Base-by-base conservation (phyloP, 2,113 vertebrate genomes). In the Psittacula cyanocephala region DNA sequence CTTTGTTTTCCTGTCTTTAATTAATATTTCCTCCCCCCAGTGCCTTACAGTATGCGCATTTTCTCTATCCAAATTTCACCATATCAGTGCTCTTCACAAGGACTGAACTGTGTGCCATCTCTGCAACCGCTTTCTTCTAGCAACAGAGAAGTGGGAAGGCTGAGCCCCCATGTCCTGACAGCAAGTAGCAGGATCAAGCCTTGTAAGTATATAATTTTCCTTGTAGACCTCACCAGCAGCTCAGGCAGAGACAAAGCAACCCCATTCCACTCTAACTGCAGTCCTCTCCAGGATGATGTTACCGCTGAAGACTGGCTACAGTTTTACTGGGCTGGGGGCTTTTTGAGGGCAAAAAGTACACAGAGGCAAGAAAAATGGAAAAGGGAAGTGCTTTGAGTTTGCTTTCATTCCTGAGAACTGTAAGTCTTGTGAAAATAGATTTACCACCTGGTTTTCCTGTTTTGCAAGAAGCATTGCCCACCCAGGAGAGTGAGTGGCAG, bases 401-500 rank as follows among this genome's bases (percentile, higher is more conserved):
- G 44, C n/a, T 91, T 85, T 85, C 12, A 31, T 82, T 88, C 46
- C 44, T 72, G n/a, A 46, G 68, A 69, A 33, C 65, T 23, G 9
- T 0, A 13, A 35, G 9, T 52, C 17, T 81, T 68, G 37, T 84
- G 86, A 80, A 91, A 75, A 64, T 28, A 16, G 10, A 43, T 85
- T 67, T 79, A 41, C 23, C 10, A 46, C 35, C 43, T 60, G 43
- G 9, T 91, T 88, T 81, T 80, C 29, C 77, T 39, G 10, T 33
- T 18, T 39, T 63, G 41, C 29, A 62, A 49, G 64, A 78, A 78
- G 43, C 2, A 0, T 7, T 19, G 2, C 31, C 37, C 41, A n/a
- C 17, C 10, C 44, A 74, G 50, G 37, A 65, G 24, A 2, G 7
- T 31, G 27, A 72, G 53, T 3, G 3, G 29, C 0, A 0, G 41